phyloP scores from a whole-genome alignment of 2,113 vertebrate genomes.

The Ascaphus truei region DNA sequence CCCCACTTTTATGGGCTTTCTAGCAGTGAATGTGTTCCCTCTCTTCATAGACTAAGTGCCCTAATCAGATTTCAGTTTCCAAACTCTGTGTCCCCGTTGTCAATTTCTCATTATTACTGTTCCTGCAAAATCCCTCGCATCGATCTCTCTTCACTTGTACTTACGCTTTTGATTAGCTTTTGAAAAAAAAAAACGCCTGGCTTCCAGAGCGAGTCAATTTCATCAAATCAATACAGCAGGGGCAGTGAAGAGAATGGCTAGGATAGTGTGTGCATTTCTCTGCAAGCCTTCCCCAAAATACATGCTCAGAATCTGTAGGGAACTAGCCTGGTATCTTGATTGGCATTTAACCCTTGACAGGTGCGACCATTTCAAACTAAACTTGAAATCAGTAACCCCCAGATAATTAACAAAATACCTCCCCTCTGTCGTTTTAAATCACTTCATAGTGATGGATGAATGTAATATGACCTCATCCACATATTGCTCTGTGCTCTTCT shows the following conservation, averaged over 20 bases:
- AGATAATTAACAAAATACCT: too few relatives aligned
- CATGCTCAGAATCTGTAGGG: background rate
- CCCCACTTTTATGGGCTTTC: background rate
- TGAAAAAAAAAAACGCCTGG: background rate
- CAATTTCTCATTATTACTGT: conserved; percentile 21
- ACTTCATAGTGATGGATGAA: too few relatives aligned
- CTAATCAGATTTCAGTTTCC: conserved; percentile 11
- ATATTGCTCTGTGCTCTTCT: too few relatives aligned
- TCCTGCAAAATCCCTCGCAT: background rate
- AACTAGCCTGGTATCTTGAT: background rate
- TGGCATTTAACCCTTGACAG: too few relatives aligned
- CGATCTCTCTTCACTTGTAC: background rate
- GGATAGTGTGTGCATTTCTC: conserved; percentile 3
- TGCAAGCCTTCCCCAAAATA: background rate
- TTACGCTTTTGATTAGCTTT: conserved; percentile 25
- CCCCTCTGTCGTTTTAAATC: too few relatives aligned
- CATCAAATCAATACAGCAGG: conserved; percentile 11
- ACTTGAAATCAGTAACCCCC: too few relatives aligned
- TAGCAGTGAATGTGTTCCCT: background rate
- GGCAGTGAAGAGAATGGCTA: background rate
- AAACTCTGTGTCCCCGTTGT: background rate
- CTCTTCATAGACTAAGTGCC: background rate
- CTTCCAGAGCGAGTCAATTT: conserved; percentile 8
- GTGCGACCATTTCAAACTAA: too few relatives aligned
- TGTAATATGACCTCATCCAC: too few relatives aligned